A percentile compares a stretch with the other conserved stretches of the same genome.
Evolutionary conservation across 2,797 vertebrate genomes (phyloP).

Genomic region (Thalassophryne amazonica): DNA sequence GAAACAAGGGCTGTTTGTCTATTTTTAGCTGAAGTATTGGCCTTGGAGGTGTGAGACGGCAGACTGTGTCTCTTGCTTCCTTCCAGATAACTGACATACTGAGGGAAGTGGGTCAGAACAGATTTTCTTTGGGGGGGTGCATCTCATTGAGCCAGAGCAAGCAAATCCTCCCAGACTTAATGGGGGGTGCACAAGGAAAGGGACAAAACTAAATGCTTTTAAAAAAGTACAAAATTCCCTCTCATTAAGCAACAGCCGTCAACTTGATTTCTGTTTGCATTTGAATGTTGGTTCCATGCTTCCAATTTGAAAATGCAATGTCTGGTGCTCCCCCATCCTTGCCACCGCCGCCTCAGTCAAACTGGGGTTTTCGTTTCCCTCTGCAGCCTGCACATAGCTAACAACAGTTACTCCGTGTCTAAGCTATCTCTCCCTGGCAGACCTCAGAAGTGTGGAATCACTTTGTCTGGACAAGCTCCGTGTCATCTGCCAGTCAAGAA

Average conservation of each 20-base stretch:
- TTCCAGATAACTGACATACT: slow-evolving; percentile 52
- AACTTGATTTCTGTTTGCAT: slow-evolving; percentile 16
- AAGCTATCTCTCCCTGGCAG: slow-evolving; percentile 75
- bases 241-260: slow-evolving; percentile 30
- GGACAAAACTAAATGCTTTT: slow-evolving; percentile 51
- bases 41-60: slow-evolving; percentile 39
- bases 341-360: slow-evolving; percentile 7
- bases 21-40: slow-evolving; percentile 56
- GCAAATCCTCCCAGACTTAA: slow-evolving; percentile 49
- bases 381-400: slow-evolving; percentile 43
- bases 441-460: slow-evolving; percentile 66
- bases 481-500: slow-evolving; percentile 68
- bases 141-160: slow-evolving; percentile 49
- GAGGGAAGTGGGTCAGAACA: slow-evolving; percentile 65
- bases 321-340: slow-evolving; percentile 12
- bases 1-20: slow-evolving; percentile 13
- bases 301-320: slow-evolving; percentile 18
- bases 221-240: slow-evolving; percentile 25
- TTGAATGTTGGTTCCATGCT: slow-evolving; percentile 36
- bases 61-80: slow-evolving; percentile 25
- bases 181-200: slow-evolving; percentile 39
- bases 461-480: slow-evolving; percentile 68
- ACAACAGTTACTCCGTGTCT: slow-evolving; percentile 63
- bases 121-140: slow-evolving; percentile 51
- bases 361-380: slow-evolving; percentile 17